phyloP scores from a whole-genome alignment of 2,797 vertebrate genomes.

The Diplodus sargus region DNA sequence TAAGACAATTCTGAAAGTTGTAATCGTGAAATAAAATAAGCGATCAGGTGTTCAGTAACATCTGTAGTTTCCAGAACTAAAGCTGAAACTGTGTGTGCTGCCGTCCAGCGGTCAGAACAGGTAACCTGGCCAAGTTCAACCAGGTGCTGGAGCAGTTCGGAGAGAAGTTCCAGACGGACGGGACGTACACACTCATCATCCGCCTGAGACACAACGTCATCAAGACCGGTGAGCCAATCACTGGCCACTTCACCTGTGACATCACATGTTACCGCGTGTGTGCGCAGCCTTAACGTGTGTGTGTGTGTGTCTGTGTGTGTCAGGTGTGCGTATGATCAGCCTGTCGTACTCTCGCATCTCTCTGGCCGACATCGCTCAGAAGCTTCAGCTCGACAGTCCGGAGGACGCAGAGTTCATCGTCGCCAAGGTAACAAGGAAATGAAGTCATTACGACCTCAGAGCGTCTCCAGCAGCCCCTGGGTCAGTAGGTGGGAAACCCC shows the following conservation, averaged over 20 bases:
- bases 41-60: too few relatives aligned
- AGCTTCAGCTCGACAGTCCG: conserved; percentile 96
- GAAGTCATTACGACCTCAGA: too few relatives aligned
- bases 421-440: conserved; percentile 88
- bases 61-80: too few relatives aligned
- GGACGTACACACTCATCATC: conserved; percentile 98
- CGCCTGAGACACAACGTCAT: conserved; percentile 97
- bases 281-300: conserved; percentile 58
- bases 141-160: conserved; percentile 95
- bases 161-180: conserved; percentile 96
- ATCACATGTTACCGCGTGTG: background rate
- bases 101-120: conserved; percentile 90
- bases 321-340: conserved; percentile 98
- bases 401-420: conserved; percentile 98
- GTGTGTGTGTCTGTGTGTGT: too few relatives aligned
- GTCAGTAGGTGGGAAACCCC: background rate
- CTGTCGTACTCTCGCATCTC: conserved; percentile 97
- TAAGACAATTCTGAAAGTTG: too few relatives aligned
- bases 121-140: conserved; percentile 97
- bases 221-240: conserved; percentile 90
- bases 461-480: background rate
- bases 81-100: background rate
- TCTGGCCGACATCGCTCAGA: conserved; percentile 95
- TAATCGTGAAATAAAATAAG: too few relatives aligned
- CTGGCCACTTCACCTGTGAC: background rate